These are phyloP conservation scores for Schizothorax lantsangensis DNA, from an alignment of 2,797 vertebrate genomes.

Conservation along the genomic window DNA sequence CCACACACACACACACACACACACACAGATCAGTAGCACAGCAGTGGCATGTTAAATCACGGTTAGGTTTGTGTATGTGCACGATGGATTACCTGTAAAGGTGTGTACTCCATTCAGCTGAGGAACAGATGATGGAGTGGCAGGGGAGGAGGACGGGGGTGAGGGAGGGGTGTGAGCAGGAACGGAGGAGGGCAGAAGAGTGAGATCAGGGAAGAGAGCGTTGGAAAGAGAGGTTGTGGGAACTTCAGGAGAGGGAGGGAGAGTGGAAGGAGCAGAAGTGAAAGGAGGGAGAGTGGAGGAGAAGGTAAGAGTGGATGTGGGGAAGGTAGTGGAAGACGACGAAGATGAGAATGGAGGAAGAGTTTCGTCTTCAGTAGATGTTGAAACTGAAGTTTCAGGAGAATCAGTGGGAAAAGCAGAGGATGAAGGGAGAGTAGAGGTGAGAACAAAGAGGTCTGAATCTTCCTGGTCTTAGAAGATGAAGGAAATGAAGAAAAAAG, in stretches of 20 bases:
- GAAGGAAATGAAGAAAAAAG: conserved; percentile 17
- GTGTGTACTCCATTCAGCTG: conserved; percentile 78
- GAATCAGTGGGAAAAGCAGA: conserved; percentile 39
- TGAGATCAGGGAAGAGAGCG: conserved; percentile 44
- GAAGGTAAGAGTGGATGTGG: not conserved
- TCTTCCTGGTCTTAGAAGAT: conserved; percentile 43
- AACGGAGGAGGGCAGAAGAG: conserved; percentile 14
- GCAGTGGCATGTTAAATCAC: conserved; percentile 34
- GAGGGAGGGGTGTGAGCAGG: conserved; percentile 34
- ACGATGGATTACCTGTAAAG: conserved; percentile 79
- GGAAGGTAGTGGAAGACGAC: not conserved
- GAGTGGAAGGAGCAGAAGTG: conserved; percentile 3
- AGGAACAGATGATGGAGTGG: conserved; percentile 73
- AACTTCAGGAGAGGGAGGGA: conserved; percentile 49
- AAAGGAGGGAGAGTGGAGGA: conserved; percentile 23
- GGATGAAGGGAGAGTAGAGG: conserved; percentile 12
- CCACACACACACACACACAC: conserved; percentile 18
- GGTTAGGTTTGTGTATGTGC: conserved; percentile 50
- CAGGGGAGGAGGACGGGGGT: not conserved
- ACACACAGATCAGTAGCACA: conserved; percentile 33
- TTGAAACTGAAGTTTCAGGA: conserved; percentile 37
- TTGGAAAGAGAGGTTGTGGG: conserved; percentile 42
- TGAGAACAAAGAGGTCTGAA: conserved; percentile 24
- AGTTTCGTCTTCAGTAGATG: conserved; percentile 7
- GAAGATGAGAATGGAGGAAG: not conserved